Conservation (phyloP, 2,888 invertebrate genomes). For the Embidobia sp. region DNA sequence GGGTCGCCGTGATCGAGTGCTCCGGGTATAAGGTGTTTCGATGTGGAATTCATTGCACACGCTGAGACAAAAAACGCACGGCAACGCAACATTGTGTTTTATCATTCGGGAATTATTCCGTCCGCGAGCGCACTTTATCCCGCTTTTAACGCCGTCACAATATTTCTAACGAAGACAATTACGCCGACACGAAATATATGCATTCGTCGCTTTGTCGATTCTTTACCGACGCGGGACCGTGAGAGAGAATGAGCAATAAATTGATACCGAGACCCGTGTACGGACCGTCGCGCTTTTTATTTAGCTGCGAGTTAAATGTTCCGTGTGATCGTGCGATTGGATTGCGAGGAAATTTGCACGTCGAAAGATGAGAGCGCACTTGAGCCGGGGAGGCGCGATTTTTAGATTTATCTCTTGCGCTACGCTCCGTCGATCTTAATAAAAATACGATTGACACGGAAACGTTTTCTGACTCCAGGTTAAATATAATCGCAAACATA, state of each 20-base stretch:
- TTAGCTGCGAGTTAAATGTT: conserved; percentile 5
- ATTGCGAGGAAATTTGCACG: conserved; percentile 5
- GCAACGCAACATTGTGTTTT: conserved; percentile 45
- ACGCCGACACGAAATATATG: conserved; percentile 31
- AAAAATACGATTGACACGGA: too few relatives aligned
- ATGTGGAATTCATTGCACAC: conserved; percentile 62
- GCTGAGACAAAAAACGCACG: conserved; percentile 44
- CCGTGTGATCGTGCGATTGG: background rate
- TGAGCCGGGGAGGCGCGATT: too few relatives aligned
- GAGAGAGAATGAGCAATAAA: conserved; percentile 32
- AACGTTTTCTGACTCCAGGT: too few relatives aligned
- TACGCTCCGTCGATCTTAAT: too few relatives aligned
- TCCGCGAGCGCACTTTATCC: conserved; percentile 32
- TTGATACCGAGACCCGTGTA: conserved; percentile 14
- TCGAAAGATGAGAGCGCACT: conserved; percentile 1
- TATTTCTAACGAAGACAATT: conserved; percentile 44
- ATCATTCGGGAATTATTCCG: conserved; percentile 44
- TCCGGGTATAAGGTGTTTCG: conserved; percentile 52
- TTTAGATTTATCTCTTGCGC: too few relatives aligned
- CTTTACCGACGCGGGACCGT: conserved; percentile 8
- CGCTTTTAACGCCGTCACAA: conserved; percentile 28
- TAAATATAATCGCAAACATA: too few relatives aligned
- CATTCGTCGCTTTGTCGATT: conserved; percentile 31
- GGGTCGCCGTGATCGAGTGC: conserved; percentile 63
- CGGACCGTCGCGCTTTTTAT: conserved; percentile 6